Evolutionary conservation across 1,140 invertebrate genomes (phyloP).

Genomic region (Bombus turneri): DNA sequence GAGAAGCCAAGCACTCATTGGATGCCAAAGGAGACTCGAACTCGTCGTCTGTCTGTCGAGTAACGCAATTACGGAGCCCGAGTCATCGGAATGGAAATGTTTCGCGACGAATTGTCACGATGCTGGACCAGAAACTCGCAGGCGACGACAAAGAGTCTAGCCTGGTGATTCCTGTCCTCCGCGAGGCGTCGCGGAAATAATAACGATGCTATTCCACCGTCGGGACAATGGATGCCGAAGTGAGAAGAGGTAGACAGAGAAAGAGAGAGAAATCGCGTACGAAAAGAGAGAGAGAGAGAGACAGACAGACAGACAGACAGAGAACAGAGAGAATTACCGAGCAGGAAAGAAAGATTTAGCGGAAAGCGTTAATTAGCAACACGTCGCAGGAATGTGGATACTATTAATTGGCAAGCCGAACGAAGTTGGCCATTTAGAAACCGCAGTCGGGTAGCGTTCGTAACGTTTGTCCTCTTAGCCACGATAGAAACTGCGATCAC

Average conservation of each 20-base stretch:
- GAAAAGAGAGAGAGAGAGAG: neutral
- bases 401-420: conserved; percentile 70
- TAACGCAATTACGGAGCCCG: conserved; percentile 37
- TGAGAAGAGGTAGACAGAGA: neutral
- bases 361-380: conserved; percentile 69
- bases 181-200: conserved; percentile 33
- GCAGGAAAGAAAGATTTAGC: conserved; percentile 23
- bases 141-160: conserved; percentile 30
- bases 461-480: conserved; percentile 1
- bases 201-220: conserved; percentile 8
- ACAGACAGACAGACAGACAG: neutral
- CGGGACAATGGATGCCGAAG: neutral
- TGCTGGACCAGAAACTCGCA: conserved; percentile 20
- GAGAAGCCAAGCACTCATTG: neutral
- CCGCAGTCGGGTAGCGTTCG: conserved; percentile 7
- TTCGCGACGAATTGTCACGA: conserved; percentile 33
- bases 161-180: conserved; percentile 3
- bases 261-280: neutral
- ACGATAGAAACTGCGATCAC: conserved; percentile 18
- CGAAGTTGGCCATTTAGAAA: conserved; percentile 44
- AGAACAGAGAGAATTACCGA: neutral
- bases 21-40: neutral
- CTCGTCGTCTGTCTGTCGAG: neutral
- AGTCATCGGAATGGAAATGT: conserved; percentile 41
- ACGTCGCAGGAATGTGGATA: conserved; percentile 62